Evolutionary conservation across 2,113 vertebrate genomes (phyloP), one percentile per base, ranked within the genome.

Genomic region (Macrotus californicus): DNA sequence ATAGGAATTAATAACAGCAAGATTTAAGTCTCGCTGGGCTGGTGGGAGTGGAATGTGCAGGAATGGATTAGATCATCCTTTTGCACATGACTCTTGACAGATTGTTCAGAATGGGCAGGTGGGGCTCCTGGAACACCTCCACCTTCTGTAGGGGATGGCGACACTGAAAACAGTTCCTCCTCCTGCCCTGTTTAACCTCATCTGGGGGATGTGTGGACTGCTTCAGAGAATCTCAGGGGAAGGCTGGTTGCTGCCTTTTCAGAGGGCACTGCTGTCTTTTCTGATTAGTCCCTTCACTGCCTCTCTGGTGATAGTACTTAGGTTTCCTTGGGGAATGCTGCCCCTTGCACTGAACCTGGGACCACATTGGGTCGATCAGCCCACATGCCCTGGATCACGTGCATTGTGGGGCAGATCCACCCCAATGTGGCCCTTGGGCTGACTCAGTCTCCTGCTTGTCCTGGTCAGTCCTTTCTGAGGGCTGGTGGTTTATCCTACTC

Each of bases 141-240:
- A 0, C 34, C 16, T 81, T 19, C 52, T n/a, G 1, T 29, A 13
- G 34, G 46, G 22, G 16, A n/a, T 6, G 39, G 34, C 10, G 15
- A 16, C 39, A 6, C 59, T 39, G 36, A 54, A 59, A 21, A 41
- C 2, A 11, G 5, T 2, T 52, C 70, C 13, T 77, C 56, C 15
- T 16, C 50, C 18, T 16, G 2, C 13, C 3, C 52, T 5, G 0
- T 9, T 0, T 76, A 21, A 36, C 52, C 43, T 50, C 0, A 8
- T 19, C 70, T 39, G 36, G 19, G 70, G 31, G 12, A 29, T 3
- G 36, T 7, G 0, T 19, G 59, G 84, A 19, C 4, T 22, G 13
- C 22, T 7, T 50, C 39, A 12, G 18, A 21, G 43, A n/a, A 5
- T 19, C 31, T 52, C 5, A 73, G 52, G 46, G 39, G 14, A 6